phyloP scores from a whole-genome alignment of 2,888 invertebrate species.

The Sialis fuliginosa region DNA sequence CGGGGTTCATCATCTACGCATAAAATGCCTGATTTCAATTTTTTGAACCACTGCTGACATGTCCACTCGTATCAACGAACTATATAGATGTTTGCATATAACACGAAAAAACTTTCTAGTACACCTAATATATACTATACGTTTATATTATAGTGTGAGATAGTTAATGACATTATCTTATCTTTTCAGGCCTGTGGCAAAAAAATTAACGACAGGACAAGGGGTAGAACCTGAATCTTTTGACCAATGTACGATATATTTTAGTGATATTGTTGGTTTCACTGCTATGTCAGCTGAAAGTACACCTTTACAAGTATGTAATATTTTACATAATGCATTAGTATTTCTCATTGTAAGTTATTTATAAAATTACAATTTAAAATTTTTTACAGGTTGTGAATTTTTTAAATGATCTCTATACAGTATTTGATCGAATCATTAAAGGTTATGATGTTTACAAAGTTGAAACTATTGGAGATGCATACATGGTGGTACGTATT shows the following conservation, averaged over 20 bases:
- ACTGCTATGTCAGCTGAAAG: conserved; percentile 91
- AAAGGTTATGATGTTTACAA: conserved; percentile 96
- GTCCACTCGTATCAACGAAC: no score
- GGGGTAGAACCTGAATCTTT: conserved; percentile 88
- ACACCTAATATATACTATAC: no score
- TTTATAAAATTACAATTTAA: neutral
- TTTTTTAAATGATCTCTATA: conserved; percentile 94
- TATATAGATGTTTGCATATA: no score
- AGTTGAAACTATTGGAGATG: conserved; percentile 87
- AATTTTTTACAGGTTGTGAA: conserved; percentile 55
- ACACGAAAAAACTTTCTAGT: no score
- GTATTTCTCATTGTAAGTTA: no score
- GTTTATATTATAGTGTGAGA: neutral
- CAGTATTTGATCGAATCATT: conserved; percentile 90
- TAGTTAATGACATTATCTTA: conserved; percentile 3
- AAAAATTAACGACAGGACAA: conserved; percentile 68
- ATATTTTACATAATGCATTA: neutral
- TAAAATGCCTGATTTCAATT: no score
- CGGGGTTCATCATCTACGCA: no score
- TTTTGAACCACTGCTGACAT: no score
- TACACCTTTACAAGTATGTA: conserved; percentile 62
- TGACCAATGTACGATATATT: conserved; percentile 88
- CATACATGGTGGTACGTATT: conserved; percentile 50
- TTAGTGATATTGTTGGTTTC: conserved; percentile 94
- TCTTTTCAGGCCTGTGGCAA: conserved; percentile 63